A percentile compares a stretch with the other conserved stretches of the same genome.
These are phyloP conservation scores for Tinea semifulvella DNA, from an alignment of 2,888 invertebrate species.

Conservation along the genomic window DNA sequence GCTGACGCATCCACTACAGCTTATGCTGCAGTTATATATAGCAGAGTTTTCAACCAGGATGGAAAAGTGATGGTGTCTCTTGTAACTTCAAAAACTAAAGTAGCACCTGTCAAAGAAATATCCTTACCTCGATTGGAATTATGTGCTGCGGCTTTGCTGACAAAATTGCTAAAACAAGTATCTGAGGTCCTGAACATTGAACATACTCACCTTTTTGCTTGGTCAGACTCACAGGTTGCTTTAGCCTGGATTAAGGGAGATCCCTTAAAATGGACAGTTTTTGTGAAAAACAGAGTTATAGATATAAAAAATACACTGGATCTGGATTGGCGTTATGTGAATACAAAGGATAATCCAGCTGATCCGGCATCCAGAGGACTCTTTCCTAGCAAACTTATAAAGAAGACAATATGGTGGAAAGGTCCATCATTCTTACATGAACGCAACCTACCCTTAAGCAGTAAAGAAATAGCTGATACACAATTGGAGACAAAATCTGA, in stretches of 20 bases:
- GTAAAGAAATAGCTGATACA: background rate
- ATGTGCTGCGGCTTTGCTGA: conserved; percentile 18
- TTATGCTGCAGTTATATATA: conserved; percentile 21
- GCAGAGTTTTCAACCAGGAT: conserved; percentile 10
- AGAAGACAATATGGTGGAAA: conserved; percentile 20
- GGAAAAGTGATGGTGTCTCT: conserved; percentile 14
- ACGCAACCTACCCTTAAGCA: background rate
- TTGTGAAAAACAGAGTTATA: conserved; percentile 23
- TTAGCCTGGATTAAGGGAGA: conserved; percentile 22
- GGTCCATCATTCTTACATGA: conserved; percentile 13
- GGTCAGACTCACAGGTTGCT: conserved; percentile 24
- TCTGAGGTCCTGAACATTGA: conserved; percentile 17
- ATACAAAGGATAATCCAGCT: conserved; percentile 23
- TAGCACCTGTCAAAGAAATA: conserved; percentile 20
- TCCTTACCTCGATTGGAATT: conserved; percentile 22
- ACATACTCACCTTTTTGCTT: conserved; percentile 16
- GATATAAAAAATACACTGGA: conserved; percentile 20
- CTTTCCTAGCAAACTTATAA: conserved; percentile 16
- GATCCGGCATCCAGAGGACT: conserved; percentile 26
- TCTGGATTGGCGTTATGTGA: conserved; percentile 21
- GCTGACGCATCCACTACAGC: conserved; percentile 20
- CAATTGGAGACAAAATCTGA: background rate
- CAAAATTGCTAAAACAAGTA: conserved; percentile 11
- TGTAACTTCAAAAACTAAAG: conserved; percentile 21
- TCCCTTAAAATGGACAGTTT: conserved; percentile 23